Evolutionary conservation across 1,140 invertebrate species (phyloP).

Genomic region (Colletes latitarsis): DNA sequence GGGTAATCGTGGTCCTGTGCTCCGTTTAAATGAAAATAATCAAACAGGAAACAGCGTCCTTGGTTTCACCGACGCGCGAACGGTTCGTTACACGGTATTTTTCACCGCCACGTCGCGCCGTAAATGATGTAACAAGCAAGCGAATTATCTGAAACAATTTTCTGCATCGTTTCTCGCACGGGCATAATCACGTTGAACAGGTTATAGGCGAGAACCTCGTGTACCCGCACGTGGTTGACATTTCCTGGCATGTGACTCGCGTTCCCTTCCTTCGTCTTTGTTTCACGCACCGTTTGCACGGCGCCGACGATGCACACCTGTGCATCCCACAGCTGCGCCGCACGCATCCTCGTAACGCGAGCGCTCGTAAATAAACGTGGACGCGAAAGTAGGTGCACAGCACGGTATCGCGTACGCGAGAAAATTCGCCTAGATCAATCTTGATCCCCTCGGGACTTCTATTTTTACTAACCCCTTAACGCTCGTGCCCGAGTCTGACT

Average conservation of each 20-base stretch:
- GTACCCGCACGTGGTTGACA: constrained; percentile 66
- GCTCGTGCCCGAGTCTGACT: too few relatives aligned
- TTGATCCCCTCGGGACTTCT: too few relatives aligned
- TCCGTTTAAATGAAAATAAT: too few relatives aligned
- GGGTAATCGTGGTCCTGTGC: too few relatives aligned
- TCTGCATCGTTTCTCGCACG: constrained; percentile 41
- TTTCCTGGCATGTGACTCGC: constrained; percentile 64
- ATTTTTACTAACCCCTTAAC: too few relatives aligned
- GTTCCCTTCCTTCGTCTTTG: constrained; percentile 15
- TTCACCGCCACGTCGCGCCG: not conserved
- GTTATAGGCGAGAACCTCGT: constrained; percentile 56
- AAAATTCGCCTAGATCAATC: too few relatives aligned
- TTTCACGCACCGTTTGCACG: constrained; percentile 33
- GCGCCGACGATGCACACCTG: constrained; percentile 35
- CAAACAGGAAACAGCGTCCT: not conserved
- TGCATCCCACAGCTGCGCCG: constrained; percentile 33
- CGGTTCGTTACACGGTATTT: constrained; percentile 24
- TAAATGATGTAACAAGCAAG: constrained; percentile 34
- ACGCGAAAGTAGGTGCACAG: not conserved
- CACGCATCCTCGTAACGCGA: constrained; percentile 10
- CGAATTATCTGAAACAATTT: constrained; percentile 50
- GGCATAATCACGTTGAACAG: constrained; percentile 45
- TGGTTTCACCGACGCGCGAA: not conserved
- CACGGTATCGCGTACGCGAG: not conserved
- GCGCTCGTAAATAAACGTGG: constrained; percentile 22